Base-by-base conservation (phyloP, 2,888 invertebrate genomes). In the Aricia artaxerxes region DNA sequence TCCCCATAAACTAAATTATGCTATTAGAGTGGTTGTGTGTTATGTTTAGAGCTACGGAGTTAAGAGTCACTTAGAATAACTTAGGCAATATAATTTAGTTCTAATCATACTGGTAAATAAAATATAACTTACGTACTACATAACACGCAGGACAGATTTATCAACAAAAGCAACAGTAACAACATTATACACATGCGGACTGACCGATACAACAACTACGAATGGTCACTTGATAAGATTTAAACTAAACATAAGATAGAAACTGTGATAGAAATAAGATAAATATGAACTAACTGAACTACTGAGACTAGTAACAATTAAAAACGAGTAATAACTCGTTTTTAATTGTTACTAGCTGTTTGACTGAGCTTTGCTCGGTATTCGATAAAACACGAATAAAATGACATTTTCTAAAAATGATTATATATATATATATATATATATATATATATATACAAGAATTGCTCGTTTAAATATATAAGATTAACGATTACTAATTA, bases 121-220 rank as follows among this genome's bases (percentile, higher is more conserved):
- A 44, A 73, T 9, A 53, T 1, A 11, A 75, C 75, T 76, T 76
- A 76, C 76, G 49, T 76, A 57, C 11, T 57, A 76, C 76, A 53
- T 35, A 76, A 76, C 6, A 24, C 57, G 6, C 1, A 57, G 6
- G 49, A 49, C 1, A 76, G 2, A 57, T 76, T 76, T 11, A 75
- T 75, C 49, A 75, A 49, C 24, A 76, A 5, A 16, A 76, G 31
- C 31, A 3, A 44, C 9, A 57, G 6, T 1, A 38, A 49, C 44
- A 53, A 49, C 76, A 76, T 76, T 24, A 31, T 57, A 35, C 53
- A 57, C 76, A 53, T 11, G 24, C n/a, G 31, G 9, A 24, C 75
- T 31, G 31, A 1, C 11, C 13, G 13, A 24, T 4, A 24, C 9
- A 7, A 73, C 24, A 31, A 5, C 9, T 24, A 4, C 2, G 5